These are phyloP conservation scores for Pagrus major DNA, from an alignment of 2,113 vertebrate species.

Conservation along the genomic window DNA sequence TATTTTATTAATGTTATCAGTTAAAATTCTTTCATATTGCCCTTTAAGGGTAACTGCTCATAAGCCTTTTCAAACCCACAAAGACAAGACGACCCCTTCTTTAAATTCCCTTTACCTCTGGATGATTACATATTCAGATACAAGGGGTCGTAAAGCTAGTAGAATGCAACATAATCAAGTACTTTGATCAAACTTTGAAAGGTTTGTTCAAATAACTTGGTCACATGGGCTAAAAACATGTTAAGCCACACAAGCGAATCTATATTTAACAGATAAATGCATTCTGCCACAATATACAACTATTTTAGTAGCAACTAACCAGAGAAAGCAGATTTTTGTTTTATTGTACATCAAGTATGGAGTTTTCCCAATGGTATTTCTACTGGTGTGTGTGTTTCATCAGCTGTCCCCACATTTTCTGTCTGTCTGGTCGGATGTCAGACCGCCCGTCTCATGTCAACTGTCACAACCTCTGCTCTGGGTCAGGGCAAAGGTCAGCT, in stretches of 20 bases:
- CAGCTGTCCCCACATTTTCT: background rate
- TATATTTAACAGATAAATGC: background rate
- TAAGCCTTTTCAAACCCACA: background rate
- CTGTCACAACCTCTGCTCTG: background rate
- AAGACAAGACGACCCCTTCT: background rate
- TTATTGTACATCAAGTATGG: background rate
- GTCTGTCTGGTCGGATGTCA: background rate
- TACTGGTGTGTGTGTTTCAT: background rate
- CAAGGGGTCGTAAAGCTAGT: background rate
- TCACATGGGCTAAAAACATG: too few species aligned
- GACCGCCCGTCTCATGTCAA: conserved; percentile 16
- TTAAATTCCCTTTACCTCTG: background rate
- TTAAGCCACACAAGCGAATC: too few species aligned
- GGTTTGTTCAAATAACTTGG: too few species aligned
- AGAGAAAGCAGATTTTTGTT: background rate
- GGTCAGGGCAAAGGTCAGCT: conserved; percentile 25
- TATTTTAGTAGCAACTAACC: background rate
- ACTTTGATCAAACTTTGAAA: too few species aligned
- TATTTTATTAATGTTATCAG: too few species aligned
- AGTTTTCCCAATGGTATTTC: background rate
- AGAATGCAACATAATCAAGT: too few species aligned
- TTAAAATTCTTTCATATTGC: too few species aligned
- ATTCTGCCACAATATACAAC: background rate
- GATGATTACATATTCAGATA: background rate
- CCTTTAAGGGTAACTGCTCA: background rate